phyloP scores from a whole-genome alignment of 2,888 invertebrate genomes.

The Cenopis cana region DNA sequence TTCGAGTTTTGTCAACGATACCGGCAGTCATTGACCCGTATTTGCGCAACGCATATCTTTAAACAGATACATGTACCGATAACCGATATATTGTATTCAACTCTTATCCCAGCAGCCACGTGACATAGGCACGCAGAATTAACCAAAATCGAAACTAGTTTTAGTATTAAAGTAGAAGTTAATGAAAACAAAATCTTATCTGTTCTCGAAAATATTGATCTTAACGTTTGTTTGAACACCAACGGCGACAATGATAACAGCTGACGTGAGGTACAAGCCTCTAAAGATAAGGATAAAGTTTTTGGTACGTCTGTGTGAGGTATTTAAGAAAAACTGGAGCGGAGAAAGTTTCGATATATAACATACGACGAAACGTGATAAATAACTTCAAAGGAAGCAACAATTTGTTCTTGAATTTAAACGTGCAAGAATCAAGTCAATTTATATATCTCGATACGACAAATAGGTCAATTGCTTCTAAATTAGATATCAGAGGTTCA shows the following conservation, averaged over 20 bases:
- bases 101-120: conserved; percentile 27
- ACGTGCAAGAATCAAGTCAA: conserved; percentile 17
- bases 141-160: conserved; percentile 9
- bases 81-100: too few species aligned
- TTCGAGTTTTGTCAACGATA: conserved; percentile 63
- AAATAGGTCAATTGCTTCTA: conserved; percentile 43
- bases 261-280: conserved; percentile 38
- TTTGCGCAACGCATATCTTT: conserved; percentile 59
- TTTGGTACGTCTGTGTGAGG: conserved; percentile 3
- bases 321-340: conserved; percentile 1
- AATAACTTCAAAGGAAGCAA: conserved; percentile 2
- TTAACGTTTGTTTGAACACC: conserved; percentile 56
- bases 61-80: conserved; percentile 5
- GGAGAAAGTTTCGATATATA: conserved; percentile 15
- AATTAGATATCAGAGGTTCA: conserved; percentile 41
- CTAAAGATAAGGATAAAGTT: conserved; percentile 35
- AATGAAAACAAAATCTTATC: conserved; percentile 40
- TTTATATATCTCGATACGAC: conserved; percentile 33
- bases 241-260: conserved; percentile 50
- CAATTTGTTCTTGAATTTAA: conserved; percentile 13
- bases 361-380: conserved; percentile 14
- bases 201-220: conserved; percentile 62
- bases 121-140: conserved; percentile 14
- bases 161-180: conserved; percentile 26
- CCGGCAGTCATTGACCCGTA: conserved; percentile 65